Evolutionary conservation across 2,888 invertebrate species (phyloP), one percentile per base, ranked within the genome.

Genomic region (Sisyra terminalis): DNA sequence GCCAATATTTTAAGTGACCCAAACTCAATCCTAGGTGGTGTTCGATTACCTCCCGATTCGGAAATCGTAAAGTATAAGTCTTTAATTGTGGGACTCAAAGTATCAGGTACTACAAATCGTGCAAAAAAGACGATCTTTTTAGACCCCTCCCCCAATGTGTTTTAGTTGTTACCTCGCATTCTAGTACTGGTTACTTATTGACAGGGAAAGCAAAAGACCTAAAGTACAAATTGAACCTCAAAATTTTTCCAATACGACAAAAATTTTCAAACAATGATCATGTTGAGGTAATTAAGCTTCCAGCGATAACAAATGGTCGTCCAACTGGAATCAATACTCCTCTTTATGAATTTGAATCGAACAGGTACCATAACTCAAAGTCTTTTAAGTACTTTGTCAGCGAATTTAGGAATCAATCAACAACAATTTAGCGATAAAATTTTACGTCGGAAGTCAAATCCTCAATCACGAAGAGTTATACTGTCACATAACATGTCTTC

Each of bases 21-120:
- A 46, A 75, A 82, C 50, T 82, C 86, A 54, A 77, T 87, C 58
- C 66, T 86, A 57, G 86, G 86, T 46, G 82, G 81, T 30, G 86
- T 87, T 39, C 73, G 87, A 47, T 65, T 88, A 53, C 87, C 87
- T 49, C 87, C 87, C 31, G 87, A 87, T 57, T 87, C 87, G 37
- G 87, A 88, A 66, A 87, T 87, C 49, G 87, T 88, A 57, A 87
- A 87, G 63, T 87, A 87, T 60, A 87, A 87, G 50, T 86, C 86
- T 50, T 85, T 85, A 46, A 75, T 87, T 55, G 81, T 84, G 50
- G 87, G 87, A 46, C 85, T 86, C 44, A 87, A 87, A 72, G 73
- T 83, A 49, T 81, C 84, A 10, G 85, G 87, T 46, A 80, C 81
- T 47, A 86, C 85, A 50, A 85, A 84, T 55, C 71, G 86, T 40